These are phyloP conservation scores for Epirrhoe alternata DNA, from an alignment of 2,888 invertebrate genomes.

Conservation along the genomic window DNA sequence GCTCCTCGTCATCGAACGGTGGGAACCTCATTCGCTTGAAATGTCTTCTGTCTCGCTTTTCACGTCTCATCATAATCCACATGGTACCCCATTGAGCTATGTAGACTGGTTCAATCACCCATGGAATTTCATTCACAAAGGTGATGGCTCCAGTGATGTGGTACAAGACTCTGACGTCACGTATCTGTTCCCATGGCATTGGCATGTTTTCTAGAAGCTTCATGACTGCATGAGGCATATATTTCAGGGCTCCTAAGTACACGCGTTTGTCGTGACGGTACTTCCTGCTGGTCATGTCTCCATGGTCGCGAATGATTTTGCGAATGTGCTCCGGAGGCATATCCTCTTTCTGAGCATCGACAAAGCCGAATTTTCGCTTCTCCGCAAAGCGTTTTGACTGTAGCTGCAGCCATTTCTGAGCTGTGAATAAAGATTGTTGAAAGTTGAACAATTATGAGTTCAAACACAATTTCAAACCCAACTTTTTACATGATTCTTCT, in stretches of 20 bases:
- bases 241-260: constrained; percentile 98
- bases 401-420: constrained; percentile 99
- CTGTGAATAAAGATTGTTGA: constrained; percentile 65
- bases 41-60: constrained; percentile 98
- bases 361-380: constrained; percentile 99
- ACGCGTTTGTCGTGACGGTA: constrained; percentile 99
- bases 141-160: constrained; percentile 99
- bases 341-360: constrained; percentile 99
- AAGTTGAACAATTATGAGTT: background rate
- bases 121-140: constrained; percentile 99
- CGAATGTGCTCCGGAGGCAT: constrained; percentile 99
- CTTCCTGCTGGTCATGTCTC: constrained; percentile 99
- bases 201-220: constrained; percentile 99
- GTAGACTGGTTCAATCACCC: constrained; percentile 99
- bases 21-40: constrained; percentile 99
- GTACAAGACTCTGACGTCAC: constrained; percentile 98
- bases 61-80: constrained; percentile 99
- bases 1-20: constrained; percentile 99
- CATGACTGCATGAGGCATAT: constrained; percentile 99
- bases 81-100: constrained; percentile 99
- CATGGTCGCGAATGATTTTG: constrained; percentile 99
- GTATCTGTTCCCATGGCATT: constrained; percentile 99
- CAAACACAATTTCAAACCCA: no score
- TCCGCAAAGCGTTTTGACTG: constrained; percentile 99
- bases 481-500: no score